Conservation (phyloP, 64 coral and sea anemone genomes). For the Actinia equina region DNA sequence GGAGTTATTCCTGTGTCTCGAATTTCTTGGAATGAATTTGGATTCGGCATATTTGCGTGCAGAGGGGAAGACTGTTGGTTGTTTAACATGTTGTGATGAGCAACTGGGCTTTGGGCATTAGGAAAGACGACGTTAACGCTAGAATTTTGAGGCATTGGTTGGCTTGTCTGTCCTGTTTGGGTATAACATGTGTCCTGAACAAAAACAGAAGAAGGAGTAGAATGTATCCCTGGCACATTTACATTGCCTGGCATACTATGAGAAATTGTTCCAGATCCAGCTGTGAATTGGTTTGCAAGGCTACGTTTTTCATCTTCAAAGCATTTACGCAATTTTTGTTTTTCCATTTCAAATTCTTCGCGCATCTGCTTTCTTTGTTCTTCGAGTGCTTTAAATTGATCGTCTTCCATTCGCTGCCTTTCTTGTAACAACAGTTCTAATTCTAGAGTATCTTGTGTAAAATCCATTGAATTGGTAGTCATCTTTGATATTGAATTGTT, state of each 20-base stretch:
- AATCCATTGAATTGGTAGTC: neutral
- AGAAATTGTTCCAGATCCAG: neutral
- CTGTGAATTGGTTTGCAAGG: neutral
- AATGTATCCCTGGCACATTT: neutral
- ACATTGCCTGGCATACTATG: neutral
- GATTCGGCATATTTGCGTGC: neutral
- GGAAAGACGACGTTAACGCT: neutral
- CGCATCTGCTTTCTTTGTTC: conserved; percentile 47
- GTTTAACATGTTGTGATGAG: neutral
- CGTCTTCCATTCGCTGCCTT: conserved; percentile 21
- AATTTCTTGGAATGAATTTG: neutral
- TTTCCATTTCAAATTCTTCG: conserved; percentile 44
- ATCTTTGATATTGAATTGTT: neutral
- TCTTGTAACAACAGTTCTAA: conserved; percentile 23
- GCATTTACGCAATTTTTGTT: conserved; percentile 16
- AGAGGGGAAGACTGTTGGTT: neutral
- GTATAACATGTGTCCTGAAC: neutral
- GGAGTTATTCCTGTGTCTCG: neutral
- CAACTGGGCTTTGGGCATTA: neutral
- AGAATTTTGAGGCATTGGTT: neutral
- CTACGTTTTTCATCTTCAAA: conserved; percentile 44
- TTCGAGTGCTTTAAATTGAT: conserved; percentile 27
- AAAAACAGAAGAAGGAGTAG: neutral
- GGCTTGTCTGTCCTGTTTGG: neutral
- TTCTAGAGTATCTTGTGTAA: conserved; percentile 24